Evolutionary conservation across 2,113 vertebrate species (phyloP), one percentile per base, ranked within the genome.

Genomic region (Morone chrysops): DNA sequence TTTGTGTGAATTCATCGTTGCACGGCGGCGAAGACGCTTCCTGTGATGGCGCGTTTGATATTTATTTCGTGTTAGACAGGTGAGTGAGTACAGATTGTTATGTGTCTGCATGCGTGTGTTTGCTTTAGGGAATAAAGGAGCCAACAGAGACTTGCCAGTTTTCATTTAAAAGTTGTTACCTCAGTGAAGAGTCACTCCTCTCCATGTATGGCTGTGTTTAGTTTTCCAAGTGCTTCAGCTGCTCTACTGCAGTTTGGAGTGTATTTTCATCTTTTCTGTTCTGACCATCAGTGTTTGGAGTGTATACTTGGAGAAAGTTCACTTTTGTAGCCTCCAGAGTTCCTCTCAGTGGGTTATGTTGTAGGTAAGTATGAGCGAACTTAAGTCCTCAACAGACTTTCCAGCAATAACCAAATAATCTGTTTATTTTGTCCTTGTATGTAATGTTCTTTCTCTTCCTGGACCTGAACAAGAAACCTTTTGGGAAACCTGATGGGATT

Each of bases 21-120:
- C 81, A 87, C 36, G 90, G 80, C 6, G 95, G 90, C 8, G 94
- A 95, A 10, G 94, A 96, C 9, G 93, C 95, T 4, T 96, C 96
- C 6, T 99, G 98, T 87, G 93, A 94, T 81, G 96, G 95, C 78
- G 97, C 96, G 1, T 98, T 98, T 91, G 97, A 99, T 87, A 90
- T 98, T 68, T 98, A 98, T 91, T 98, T 98, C 88, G 82, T 95
- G 2, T 80, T 96, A 13, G 95, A 96, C 92, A 94, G 91, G 95
- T 96, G 78, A 93, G 94, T 74, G 11, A 8, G 53, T 5, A 8
- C 22, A 20, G 66, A 7, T 18, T 17, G 12, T 5, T 47, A 2
- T 50, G 3, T n/a, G 16, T 12, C 38, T 25, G n/a, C 40, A 12
- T 48, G 62, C 38, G 2, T 41, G 61, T 40, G 41, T 53, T 53